A percentile compares a stretch with the other conserved stretches of the same genome.
Conservation (phyloP, 2,888 invertebrate species). For the Blastobasis adustella region DNA sequence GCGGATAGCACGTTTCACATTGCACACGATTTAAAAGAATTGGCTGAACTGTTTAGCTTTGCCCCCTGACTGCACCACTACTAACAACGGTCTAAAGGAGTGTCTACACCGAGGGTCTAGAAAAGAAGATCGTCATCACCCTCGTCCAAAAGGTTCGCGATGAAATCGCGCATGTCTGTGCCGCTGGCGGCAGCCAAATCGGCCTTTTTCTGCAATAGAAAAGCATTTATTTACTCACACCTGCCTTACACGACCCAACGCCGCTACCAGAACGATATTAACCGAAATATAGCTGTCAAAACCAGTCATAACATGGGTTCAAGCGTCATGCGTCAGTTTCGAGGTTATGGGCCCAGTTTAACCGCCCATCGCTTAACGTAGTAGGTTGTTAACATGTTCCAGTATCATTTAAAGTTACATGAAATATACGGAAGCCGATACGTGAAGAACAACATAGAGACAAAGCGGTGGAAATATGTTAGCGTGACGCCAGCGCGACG, state of each 20-base stretch:
- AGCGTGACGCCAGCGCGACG: too few relatives aligned
- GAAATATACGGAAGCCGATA: too few relatives aligned
- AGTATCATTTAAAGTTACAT: too few relatives aligned
- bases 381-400: too few relatives aligned
- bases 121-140: constrained; percentile 94
- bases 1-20: too few relatives aligned
- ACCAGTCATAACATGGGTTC: too few relatives aligned
- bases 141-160: constrained; percentile 86
- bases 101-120: constrained; percentile 59
- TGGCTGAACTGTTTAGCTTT: neutral
- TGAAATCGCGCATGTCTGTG: constrained; percentile 49
- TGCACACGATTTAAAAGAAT: too few relatives aligned
- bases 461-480: too few relatives aligned
- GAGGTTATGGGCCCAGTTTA: neutral
- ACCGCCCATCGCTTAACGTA: too few relatives aligned
- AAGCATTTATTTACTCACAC: constrained; percentile 8
- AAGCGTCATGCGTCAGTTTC: neutral
- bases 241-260: neutral
- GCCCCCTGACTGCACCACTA: constrained; percentile 39
- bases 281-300: too few relatives aligned
- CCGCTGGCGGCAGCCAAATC: constrained; percentile 32
- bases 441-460: too few relatives aligned
- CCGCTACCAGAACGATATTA: too few relatives aligned
- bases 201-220: constrained; percentile 41
- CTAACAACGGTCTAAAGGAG: constrained; percentile 31